Base-by-base conservation (phyloP, 2,888 invertebrate species). In the Tetrapedia diversipes region DNA sequence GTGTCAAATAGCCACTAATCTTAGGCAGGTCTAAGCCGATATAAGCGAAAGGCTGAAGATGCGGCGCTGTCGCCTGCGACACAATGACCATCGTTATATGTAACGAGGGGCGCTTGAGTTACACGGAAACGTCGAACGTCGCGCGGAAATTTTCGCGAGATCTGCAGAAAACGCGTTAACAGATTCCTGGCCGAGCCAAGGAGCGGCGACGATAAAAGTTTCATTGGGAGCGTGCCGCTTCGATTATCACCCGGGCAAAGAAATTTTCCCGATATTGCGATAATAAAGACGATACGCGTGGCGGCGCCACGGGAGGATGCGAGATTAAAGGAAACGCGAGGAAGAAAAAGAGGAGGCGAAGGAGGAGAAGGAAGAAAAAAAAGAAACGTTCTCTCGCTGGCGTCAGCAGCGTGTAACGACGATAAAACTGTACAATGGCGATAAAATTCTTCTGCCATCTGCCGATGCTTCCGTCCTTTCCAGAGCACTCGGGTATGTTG, bases 211-310 rank as follows among this genome's bases (percentile, higher is more conserved):
- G 63, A 74, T 76, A 76, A 76, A 76, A 76, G 67, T 74, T 76
- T 76, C 74, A 76, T 51, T 63, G 43, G 39, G 32, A 43, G 51
- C 45, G 43, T 24, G 47, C n/a, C 63, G 60, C 45, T 57, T 74
- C 76, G 75, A 76, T 76, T 74, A 63, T 75, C 61, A 24, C 19
- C 54, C 49, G 51, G 1, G 37, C 56, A 61, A 72, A 63, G 57
- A 49, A 67, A 71, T 19, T 73, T 74, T 41, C 47, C 43, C 67
- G 75, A 76, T 76, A 76, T 76, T 67, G 75, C 67, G 61, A 67
- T 76, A 74, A 74, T 67, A 74, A 74, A 65, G 67, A 43, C 75
- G 75, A 74, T 57, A 67, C 75, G 67, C 67, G 74, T 49, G 32
- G 27, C 22, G 24, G 59, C 14, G 29, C 16, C 22, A 8, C 29